Evolutionary conservation across 1,140 invertebrate species (phyloP).

Genomic region (Aphelinus atriplicis): DNA sequence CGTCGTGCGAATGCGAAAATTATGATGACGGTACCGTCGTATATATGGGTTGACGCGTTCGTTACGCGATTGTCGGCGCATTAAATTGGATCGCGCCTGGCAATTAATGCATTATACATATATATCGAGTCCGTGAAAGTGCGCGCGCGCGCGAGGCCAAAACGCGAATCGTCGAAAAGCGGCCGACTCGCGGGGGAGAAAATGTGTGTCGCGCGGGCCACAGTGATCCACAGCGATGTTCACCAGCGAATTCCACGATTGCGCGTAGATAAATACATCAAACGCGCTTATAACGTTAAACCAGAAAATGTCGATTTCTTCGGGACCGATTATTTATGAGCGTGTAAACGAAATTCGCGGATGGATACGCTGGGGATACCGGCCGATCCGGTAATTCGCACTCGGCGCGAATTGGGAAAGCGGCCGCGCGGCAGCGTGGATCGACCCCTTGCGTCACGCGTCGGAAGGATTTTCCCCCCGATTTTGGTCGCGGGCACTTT

Average conservation of each 20-base stretch:
- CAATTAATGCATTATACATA: slow-evolving; percentile 12
- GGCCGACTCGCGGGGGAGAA: no score
- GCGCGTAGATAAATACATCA: no score
- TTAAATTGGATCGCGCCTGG: slow-evolving; percentile 10
- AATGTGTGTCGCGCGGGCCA: no score
- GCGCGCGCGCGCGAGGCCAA: no score
- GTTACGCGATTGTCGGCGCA: slow-evolving; percentile 9
- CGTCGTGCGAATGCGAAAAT: slow-evolving; percentile 10
- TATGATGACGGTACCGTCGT: slow-evolving; percentile 1
- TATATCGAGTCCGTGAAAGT: no score
- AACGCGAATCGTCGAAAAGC: no score
- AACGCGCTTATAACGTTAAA: no score
- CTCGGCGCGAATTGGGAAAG: slow-evolving; percentile 18
- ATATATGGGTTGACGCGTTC: slow-evolving; percentile 8
- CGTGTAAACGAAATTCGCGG: slow-evolving; percentile 17
- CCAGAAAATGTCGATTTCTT: no score
- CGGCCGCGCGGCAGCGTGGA: background rate
- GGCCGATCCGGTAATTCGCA: slow-evolving; percentile 5
- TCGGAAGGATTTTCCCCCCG: slow-evolving; percentile 17
- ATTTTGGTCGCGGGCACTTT: no score
- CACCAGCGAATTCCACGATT: no score
- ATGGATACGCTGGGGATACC: background rate
- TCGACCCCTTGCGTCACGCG: slow-evolving; percentile 12
- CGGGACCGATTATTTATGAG: background rate
- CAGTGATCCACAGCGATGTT: no score